Conservation (phyloP, 1,140 invertebrate genomes). For the Dendroctonus valens region DNA sequence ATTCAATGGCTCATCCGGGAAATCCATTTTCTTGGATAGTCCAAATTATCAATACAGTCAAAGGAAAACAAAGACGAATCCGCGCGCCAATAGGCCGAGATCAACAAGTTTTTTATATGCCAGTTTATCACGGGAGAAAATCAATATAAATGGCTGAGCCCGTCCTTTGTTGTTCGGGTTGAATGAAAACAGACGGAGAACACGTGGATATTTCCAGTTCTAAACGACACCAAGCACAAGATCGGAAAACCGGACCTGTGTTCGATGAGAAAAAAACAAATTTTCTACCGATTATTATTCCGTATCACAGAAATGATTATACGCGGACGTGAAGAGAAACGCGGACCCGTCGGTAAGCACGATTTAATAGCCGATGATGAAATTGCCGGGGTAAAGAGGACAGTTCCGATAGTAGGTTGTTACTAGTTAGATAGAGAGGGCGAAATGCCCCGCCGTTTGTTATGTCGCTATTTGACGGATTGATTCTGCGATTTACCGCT, state of each 20-base stretch:
- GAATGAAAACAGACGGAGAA: slow-evolving; percentile 47
- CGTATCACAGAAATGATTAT: slow-evolving; percentile 20
- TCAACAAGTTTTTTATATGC: slow-evolving; percentile 53
- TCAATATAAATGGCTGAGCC: slow-evolving; percentile 51
- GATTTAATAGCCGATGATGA: slow-evolving; percentile 33
- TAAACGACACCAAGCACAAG: slow-evolving; percentile 9
- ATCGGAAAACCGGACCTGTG: background rate
- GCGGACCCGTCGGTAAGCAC: slow-evolving; percentile 15
- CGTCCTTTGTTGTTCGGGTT: slow-evolving; percentile 49
- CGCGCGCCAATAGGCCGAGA: slow-evolving; percentile 40
- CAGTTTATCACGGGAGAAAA: slow-evolving; percentile 50
- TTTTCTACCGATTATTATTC: slow-evolving; percentile 12
- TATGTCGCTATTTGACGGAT: slow-evolving; percentile 40
- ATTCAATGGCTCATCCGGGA: slow-evolving; percentile 50
- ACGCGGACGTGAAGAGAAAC: slow-evolving; percentile 1
- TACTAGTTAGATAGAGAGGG: slow-evolving; percentile 39
- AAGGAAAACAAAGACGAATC: slow-evolving; percentile 15
- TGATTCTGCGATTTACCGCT: slow-evolving; percentile 39
- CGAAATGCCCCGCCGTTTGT: slow-evolving; percentile 37
- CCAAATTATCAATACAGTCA: background rate
- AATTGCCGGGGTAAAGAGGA: slow-evolving; percentile 34
- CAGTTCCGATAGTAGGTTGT: slow-evolving; percentile 37
- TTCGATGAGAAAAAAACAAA: slow-evolving; percentile 9
- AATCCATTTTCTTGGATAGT: slow-evolving; percentile 33
- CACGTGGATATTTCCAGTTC: slow-evolving; percentile 38